Base-by-base conservation (phyloP, 2,888 invertebrate genomes). In the Asteroscopus sphinx region DNA sequence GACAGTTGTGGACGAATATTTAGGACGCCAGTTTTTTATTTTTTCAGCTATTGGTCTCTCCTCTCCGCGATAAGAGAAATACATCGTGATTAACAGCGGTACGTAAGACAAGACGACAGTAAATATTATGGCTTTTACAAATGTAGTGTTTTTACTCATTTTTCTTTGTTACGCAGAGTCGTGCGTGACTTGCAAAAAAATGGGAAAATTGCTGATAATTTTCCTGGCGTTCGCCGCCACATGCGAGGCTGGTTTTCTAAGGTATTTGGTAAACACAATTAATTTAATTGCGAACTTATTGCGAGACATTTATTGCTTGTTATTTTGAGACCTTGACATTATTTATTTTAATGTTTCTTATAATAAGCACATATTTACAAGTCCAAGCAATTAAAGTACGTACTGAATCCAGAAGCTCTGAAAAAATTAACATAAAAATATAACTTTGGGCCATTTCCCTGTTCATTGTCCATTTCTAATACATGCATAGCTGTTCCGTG, bases 161-260 rank as follows among this genome's bases (percentile, higher is more conserved):
- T 55, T 44, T 56, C 42, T 51, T 59, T 61, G 11, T 59, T 45
- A 37, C 6, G 42, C 54, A 72, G 68, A 63, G 54, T 61, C 53
- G 54, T 68, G 64, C 69, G 77, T 81, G 83, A 83, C 79, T 88
- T 85, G 85, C 84, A 82, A 61, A 76, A 85, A 61, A 68, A 91
- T 91, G 91, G 81, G 78, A 44, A 82, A 77, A 67, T 68, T 84
- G 36, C 68, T 86, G 47, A 28, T 89, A 45, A 54, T 89, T 17
- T 68, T 91, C 41, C 65, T 89, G 77, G 87, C 87, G 40, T 55
- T 90, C 49, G 76, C 79, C 68, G 81, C 83, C 51, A 72, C 83
- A 55, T 85, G 83, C 71, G 83, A 78, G 54, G 80, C 85, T 37
- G 88, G 81, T 25, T 85, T 91, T 59, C 66, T 80, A 26, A 87